A percentile compares a stretch with the other conserved stretches of the same genome.
Evolutionary conservation across 2,113 vertebrate genomes (phyloP).

Genomic region (Ceuthmochares aereus): DNA sequence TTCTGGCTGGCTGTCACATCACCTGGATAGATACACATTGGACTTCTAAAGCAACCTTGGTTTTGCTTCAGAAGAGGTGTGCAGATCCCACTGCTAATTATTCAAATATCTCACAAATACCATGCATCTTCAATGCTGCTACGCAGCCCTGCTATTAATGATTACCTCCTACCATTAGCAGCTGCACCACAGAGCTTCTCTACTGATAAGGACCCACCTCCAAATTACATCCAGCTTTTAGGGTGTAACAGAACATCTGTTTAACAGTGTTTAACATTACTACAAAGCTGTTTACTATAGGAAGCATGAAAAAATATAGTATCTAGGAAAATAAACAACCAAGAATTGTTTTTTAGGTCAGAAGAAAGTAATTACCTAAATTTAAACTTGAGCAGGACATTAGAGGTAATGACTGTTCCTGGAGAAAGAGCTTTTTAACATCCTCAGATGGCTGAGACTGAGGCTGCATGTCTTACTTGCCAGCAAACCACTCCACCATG

Average conservation of each 20-base stretch:
- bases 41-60: neutral
- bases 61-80: neutral
- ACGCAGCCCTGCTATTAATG: neutral
- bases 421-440: conserved; percentile 47
- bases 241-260: conserved; percentile 5
- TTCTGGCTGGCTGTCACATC: neutral
- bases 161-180: neutral
- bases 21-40: neutral
- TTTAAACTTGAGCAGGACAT: conserved; percentile 41
- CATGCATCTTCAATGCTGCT: neutral
- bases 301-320: neutral
- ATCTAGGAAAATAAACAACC: neutral
- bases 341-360: neutral
- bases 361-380: conserved; percentile 19
- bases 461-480: neutral
- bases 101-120: neutral
- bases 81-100: neutral
- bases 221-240: neutral
- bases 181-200: conserved; percentile 2
- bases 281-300: neutral
- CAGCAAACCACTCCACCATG: conserved; percentile 40
- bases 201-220: neutral
- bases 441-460: neutral
- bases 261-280: neutral
- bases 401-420: conserved; percentile 43